These are phyloP conservation scores for Zelostemma sp. DNA, from an alignment of 1,140 invertebrate species.

Conservation along the genomic window DNA sequence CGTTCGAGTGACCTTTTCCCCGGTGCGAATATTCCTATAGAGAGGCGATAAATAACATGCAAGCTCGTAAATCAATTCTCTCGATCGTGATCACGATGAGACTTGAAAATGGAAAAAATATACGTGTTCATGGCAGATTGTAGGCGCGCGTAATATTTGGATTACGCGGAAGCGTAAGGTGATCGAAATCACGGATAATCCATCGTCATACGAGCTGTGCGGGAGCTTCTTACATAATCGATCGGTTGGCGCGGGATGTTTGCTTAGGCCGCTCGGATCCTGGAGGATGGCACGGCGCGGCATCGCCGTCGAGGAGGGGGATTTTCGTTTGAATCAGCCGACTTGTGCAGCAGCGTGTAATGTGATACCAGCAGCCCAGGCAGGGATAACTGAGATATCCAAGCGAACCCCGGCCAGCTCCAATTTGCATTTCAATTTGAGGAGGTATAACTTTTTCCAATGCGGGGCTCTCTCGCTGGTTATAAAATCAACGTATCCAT, in stretches of 20 bases:
- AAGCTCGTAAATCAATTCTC: too few species aligned
- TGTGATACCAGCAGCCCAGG: constrained; percentile 33
- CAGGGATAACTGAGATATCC: constrained; percentile 42
- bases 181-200: constrained; percentile 38
- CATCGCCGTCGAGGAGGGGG: constrained; percentile 25
- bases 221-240: constrained; percentile 34
- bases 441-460: constrained; percentile 43
- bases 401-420: constrained; percentile 28
- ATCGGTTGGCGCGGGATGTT: constrained; percentile 36
- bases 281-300: constrained; percentile 27
- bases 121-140: neutral
- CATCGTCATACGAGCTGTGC: constrained; percentile 32
- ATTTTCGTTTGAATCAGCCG: constrained; percentile 42
- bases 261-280: constrained; percentile 29
- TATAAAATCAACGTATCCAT: constrained; percentile 39
- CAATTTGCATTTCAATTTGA: constrained; percentile 45
- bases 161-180: constrained; percentile 12
- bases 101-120: constrained; percentile 14
- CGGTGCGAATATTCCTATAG: constrained; percentile 38
- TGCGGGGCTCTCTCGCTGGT: too few species aligned
- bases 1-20: constrained; percentile 33
- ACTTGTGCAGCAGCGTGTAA: constrained; percentile 43
- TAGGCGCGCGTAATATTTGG: neutral
- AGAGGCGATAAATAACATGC: too few species aligned
- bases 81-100: neutral